Base-by-base conservation (phyloP, 2,888 invertebrate species). In the Synanthedon andrenaeformis region DNA sequence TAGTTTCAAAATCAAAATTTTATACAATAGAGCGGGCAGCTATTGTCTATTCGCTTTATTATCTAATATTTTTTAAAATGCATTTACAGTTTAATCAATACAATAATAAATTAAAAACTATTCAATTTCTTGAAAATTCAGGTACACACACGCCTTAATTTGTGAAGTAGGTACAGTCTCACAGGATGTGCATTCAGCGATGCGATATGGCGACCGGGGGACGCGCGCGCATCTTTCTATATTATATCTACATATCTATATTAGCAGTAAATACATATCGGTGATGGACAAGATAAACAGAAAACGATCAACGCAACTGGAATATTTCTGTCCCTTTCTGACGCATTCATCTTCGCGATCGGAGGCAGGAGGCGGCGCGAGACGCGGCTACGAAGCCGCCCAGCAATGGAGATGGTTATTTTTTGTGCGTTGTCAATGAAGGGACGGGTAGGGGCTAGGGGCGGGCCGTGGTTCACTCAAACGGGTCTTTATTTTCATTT, bases 391-490 rank as follows among this genome's bases (percentile, higher is more conserved):
- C 72, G 73, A 70, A 57, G 59, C 64, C 58, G 53, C 49, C 64
- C 64, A 67, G 70, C 68, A 63, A 66, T 76, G 78, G 79, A 80
- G 76, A 74, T 79, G 83, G 78, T 74, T 75, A 74, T 82, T 84
- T 85, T 85, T 86, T 86, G 78, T 84, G 70, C 82, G 80, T 83
- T 82, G 84, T 86, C 84, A 85, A 82, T 80, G 83, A 84, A 85
- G 80, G 82, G 79, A 79, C 81, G 80, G 76, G 75, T 72, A 72
- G 82, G 80, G 83, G 83, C 82, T 72, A 72, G 82, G 80, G 83
- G 83, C 82, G 80, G 81, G 65, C 68, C 70, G 66, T 55, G 62
- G 23, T 6, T 45, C 45, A 45, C 45, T 13, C 45, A 45, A 45
- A n/a, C 45, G 45, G 45, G 13, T 10, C 45, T 13, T 14, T 45